Evolutionary conservation across 2,797 vertebrate genomes (phyloP).

Genomic region (Chrysocyon brachyurus): DNA sequence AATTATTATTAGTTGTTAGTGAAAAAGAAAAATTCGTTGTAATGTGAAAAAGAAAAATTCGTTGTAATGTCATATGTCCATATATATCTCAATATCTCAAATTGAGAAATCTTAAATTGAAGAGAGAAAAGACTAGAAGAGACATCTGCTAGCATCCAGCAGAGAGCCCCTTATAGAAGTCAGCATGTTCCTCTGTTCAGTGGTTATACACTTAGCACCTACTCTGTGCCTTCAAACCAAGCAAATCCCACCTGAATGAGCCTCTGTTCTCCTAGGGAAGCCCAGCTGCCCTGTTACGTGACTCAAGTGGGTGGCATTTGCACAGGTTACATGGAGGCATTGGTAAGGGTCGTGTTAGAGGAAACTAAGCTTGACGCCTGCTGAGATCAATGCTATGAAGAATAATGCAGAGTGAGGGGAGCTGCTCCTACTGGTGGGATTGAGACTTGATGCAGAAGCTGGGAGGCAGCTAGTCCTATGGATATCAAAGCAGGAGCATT

Average conservation of each 20-base stretch:
- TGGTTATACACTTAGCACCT: neutral
- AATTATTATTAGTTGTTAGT: neutral
- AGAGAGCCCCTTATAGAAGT: fast-evolving
- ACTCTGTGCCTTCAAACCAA: neutral
- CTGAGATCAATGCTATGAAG: fast-evolving
- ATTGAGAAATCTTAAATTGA: neutral
- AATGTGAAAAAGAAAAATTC: neutral
- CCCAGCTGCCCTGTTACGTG: neutral
- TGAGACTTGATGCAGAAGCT: neutral
- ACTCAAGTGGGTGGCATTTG: neutral
- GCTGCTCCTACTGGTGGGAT: neutral
- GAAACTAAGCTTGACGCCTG: neutral
- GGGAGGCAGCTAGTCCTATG: neutral
- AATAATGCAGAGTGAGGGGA: neutral
- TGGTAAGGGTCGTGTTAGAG: neutral
- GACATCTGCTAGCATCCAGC: neutral
- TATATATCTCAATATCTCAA: neutral
- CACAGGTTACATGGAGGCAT: fast-evolving
- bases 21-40: neutral
- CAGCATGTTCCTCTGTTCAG: fast-evolving
- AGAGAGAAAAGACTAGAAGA: neutral
- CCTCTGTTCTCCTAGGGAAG: neutral
- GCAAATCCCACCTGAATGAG: neutral
- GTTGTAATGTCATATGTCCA: neutral
- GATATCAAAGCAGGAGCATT: neutral